Base-by-base conservation (phyloP, 2,888 invertebrate genomes). In the Amblyteles armatorius region DNA sequence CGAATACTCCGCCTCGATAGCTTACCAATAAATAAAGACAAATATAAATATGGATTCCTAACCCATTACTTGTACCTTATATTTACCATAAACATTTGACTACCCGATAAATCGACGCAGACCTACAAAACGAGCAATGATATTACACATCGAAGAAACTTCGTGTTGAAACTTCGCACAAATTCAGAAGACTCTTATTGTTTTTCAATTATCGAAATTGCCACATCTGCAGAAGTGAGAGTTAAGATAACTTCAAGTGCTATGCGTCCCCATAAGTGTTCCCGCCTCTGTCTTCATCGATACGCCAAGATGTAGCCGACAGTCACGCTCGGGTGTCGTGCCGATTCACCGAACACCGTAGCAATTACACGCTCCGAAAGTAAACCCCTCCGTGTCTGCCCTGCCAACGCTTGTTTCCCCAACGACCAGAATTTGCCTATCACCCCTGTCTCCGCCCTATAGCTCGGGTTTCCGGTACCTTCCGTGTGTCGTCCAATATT, bases 41-140 rank as follows among this genome's bases (percentile, higher is more conserved):
- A 67, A 73, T 68, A 84, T 84, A 78, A 84, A 84, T 84, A 81
- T 84, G 40, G 60, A 84, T 78, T 33, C 48, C 68, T 48, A n/a
- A 72, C n/a, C 69, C 16, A 55, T 74, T 50, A 13, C 52, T 63
- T 48, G 29, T 48, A 67, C 60, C 63, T 55, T 57, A 26, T 29
- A 69, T 55, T 65, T 63, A 57, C 57, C 57, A 57, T 57, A 57
- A 57, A 57, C 13, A 57, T 57, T 26, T 40, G 26, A 60, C 4
- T 16, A 4, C 36, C 50, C 19, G 52, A 77, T 77, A 55, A 13
- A 57, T 77, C 9, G 67, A 77, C 33, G 67, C 36, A 22, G 52
- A 55, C 11, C 2, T 40, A 11, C 4, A 6, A 29, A 40, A 29
- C n/a, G 50, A 65, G 50, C 16, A 22, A 36, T 13, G 16, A 40